Conservation (phyloP, 2,888 invertebrate genomes). For the Spodoptera picta region DNA sequence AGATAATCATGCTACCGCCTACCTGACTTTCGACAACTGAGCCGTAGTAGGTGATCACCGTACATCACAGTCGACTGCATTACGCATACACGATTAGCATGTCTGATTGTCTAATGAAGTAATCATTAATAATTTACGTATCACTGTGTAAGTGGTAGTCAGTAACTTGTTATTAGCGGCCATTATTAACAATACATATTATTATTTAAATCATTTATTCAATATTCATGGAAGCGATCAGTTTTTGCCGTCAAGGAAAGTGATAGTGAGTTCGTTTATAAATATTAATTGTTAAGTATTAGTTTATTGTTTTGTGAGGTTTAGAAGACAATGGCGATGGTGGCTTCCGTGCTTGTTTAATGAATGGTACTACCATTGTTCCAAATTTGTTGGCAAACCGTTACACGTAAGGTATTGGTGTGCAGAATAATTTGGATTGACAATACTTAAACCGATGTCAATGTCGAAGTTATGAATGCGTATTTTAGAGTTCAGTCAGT, state of each 20-base stretch:
- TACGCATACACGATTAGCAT: slow-evolving; percentile 40
- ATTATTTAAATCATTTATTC: slow-evolving; percentile 48
- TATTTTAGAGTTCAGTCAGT: too few relatives aligned
- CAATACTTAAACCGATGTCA: too few relatives aligned
- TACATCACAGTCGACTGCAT: slow-evolving; percentile 20
- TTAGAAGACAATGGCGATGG: not conserved
- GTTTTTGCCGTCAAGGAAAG: slow-evolving; percentile 39
- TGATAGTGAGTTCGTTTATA: slow-evolving; percentile 29
- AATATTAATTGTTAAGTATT: slow-evolving; percentile 16
- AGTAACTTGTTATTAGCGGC: slow-evolving; percentile 58
- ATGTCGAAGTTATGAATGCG: too few relatives aligned
- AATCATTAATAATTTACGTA: slow-evolving; percentile 58
- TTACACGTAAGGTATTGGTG: too few relatives aligned
- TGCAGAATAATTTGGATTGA: too few relatives aligned
- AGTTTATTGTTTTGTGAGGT: slow-evolving; percentile 13
- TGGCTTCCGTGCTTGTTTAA: too few relatives aligned
- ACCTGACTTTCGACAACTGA: not conserved
- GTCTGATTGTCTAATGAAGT: slow-evolving; percentile 56
- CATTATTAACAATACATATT: slow-evolving; percentile 41
- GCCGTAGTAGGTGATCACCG: slow-evolving; percentile 1
- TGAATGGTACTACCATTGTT: too few relatives aligned
- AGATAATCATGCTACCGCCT: too few relatives aligned
- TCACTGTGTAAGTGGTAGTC: slow-evolving; percentile 54
- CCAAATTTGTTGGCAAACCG: too few relatives aligned
- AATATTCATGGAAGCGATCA: slow-evolving; percentile 28